These are phyloP conservation scores for Apamea sordens DNA, from an alignment of 2,888 invertebrate species.

Conservation along the genomic window DNA sequence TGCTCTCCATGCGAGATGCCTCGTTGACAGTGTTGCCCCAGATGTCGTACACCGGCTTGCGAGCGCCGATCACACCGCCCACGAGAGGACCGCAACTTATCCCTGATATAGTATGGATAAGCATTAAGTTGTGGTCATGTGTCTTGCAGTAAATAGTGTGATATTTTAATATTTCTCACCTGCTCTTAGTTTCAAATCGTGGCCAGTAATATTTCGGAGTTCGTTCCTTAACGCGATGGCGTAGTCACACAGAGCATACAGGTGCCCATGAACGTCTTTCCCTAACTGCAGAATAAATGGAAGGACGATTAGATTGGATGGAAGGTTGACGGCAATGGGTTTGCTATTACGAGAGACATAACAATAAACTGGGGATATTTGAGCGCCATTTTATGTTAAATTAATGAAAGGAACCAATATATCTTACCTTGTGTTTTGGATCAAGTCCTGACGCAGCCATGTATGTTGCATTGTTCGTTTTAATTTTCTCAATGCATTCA, in stretches of 20 bases:
- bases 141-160: not conserved
- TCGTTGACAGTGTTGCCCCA: slow-evolving; percentile 99
- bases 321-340: not conserved
- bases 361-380: not conserved
- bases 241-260: slow-evolving; percentile 97
- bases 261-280: slow-evolving; percentile 92
- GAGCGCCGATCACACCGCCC: slow-evolving; percentile 95
- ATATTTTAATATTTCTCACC: slow-evolving; percentile 88
- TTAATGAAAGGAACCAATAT: not conserved
- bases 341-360: not conserved
- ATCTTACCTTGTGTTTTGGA: slow-evolving; percentile 90
- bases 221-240: slow-evolving; percentile 96
- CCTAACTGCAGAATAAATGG: slow-evolving; percentile 62
- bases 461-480: slow-evolving; percentile 98
- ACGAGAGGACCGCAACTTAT: slow-evolving; percentile 95
- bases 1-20: slow-evolving; percentile 98
- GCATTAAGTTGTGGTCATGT: not conserved
- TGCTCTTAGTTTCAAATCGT: slow-evolving; percentile 97
- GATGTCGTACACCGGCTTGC: slow-evolving; percentile 98
- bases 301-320: not conserved
- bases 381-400: not conserved
- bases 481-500: slow-evolving; percentile 97
- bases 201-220: slow-evolving; percentile 96
- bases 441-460: slow-evolving; percentile 98
- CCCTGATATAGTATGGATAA: slow-evolving; percentile 84